A percentile compares a stretch with the other conserved stretches of the same genome.
Evolutionary conservation across 2,113 vertebrate genomes (phyloP).

Genomic region (Meleagris gallopavo): DNA sequence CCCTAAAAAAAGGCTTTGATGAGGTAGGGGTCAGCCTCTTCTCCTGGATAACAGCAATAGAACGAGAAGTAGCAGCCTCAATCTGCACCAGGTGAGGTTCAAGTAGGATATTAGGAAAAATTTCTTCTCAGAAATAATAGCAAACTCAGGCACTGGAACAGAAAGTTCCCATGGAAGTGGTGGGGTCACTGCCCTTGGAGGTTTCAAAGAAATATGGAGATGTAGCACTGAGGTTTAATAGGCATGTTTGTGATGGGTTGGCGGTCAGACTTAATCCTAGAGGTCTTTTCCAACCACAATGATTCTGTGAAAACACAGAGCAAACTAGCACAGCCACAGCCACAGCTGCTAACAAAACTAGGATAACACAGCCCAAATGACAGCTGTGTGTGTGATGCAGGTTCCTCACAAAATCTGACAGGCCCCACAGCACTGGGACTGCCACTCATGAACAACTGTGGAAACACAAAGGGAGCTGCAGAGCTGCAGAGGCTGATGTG

Average conservation of each 20-base stretch:
- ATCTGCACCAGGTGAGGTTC: not conserved
- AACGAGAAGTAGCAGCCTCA: not conserved
- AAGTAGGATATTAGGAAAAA: not conserved
- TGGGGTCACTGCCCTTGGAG: not conserved
- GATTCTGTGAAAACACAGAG: rapidly evolving
- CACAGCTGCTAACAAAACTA: not conserved
- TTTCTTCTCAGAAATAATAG: not conserved
- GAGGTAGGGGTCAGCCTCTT: not conserved
- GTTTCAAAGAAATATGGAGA: not conserved
- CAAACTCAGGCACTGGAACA: not conserved
- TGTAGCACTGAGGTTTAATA: not conserved
- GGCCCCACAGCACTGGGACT: rapidly evolving
- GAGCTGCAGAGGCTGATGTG: rapidly evolving
- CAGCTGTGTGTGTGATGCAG: rapidly evolving
- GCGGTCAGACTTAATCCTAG: not conserved
- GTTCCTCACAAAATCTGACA: not conserved
- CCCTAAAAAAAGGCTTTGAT: too few relatives aligned
- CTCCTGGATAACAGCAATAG: not conserved
- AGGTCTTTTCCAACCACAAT: too few relatives aligned
- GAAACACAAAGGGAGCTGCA: not conserved
- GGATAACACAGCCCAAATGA: not conserved
- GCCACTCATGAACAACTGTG: not conserved
- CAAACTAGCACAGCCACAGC: not conserved
- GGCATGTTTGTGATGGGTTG: not conserved
- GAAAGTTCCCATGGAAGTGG: not conserved